These are phyloP conservation scores for Drosophila orosa DNA, from an alignment of 1,140 invertebrate species.

Conservation along the genomic window DNA sequence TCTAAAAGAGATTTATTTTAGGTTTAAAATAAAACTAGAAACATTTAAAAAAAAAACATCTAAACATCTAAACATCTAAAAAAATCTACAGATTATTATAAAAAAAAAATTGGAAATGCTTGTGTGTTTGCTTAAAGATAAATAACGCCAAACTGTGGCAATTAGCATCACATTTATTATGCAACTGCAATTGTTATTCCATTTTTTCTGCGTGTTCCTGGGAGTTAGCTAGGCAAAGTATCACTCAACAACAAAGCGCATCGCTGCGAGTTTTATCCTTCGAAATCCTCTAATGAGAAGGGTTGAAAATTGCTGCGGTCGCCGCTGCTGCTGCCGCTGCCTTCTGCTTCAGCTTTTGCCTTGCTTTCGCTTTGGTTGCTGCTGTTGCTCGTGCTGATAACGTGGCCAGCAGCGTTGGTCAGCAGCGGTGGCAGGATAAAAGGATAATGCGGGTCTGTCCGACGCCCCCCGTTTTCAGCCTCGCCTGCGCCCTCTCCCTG, in stretches of 20 bases:
- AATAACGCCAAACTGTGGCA: too few species aligned
- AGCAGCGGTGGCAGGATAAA: slow-evolving; percentile 74
- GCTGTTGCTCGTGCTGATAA: slow-evolving; percentile 56
- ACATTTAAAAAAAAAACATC: too few species aligned
- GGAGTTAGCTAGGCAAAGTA: slow-evolving; percentile 57
- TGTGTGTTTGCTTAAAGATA: too few species aligned
- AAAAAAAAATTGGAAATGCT: too few species aligned
- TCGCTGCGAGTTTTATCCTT: slow-evolving; percentile 76
- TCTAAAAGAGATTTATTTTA: too few species aligned
- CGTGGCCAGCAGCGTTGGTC: slow-evolving; percentile 71
- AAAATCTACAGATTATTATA: too few species aligned
- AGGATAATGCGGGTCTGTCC: slow-evolving; percentile 74
- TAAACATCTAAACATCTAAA: too few species aligned
- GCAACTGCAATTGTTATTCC: neutral
- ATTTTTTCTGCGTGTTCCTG: neutral
- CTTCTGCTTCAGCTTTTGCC: slow-evolving; percentile 27
- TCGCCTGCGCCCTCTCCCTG: neutral
- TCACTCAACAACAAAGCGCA: slow-evolving; percentile 75
- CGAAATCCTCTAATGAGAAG: slow-evolving; percentile 84
- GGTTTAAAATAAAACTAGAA: too few species aligned
- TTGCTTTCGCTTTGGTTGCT: slow-evolving; percentile 30
- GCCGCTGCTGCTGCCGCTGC: slow-evolving; percentile 51
- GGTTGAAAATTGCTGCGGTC: slow-evolving; percentile 80
- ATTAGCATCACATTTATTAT: too few species aligned
- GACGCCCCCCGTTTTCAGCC: slow-evolving; percentile 1